Evolutionary conservation across 2,888 invertebrate species (phyloP).

Genomic region (Cacoxenus indagator): DNA sequence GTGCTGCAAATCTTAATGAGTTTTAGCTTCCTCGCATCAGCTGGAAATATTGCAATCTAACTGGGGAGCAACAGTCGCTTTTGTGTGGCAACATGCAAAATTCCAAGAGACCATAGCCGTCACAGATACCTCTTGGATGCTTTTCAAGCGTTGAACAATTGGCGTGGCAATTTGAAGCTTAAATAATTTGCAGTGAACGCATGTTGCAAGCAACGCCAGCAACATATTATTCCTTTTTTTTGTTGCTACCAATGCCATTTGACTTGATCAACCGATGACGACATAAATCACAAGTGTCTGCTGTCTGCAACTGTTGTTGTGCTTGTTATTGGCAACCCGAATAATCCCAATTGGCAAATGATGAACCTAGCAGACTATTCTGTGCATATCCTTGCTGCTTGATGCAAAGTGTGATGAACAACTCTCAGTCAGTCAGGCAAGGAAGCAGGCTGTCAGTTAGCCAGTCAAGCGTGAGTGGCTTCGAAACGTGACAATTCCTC

Average conservation of each 20-base stretch:
- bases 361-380: too few relatives aligned
- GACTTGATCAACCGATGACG: too few relatives aligned
- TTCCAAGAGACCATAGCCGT: neutral
- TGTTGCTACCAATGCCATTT: too few relatives aligned
- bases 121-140: neutral
- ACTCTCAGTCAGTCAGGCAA: neutral
- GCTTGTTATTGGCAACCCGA: too few relatives aligned
- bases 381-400: too few relatives aligned
- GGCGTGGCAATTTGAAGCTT: neutral
- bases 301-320: too few relatives aligned
- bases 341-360: too few relatives aligned
- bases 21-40: neutral
- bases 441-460: neutral
- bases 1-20: conserved; percentile 20
- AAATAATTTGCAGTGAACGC: neutral
- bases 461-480: neutral
- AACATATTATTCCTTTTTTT: neutral
- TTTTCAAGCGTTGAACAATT: neutral
- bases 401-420: too few relatives aligned
- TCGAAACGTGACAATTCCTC: conserved; percentile 13
- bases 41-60: conserved; percentile 26
- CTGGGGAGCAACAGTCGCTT: conserved; percentile 10
- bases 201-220: neutral
- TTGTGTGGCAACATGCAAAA: conserved; percentile 5
- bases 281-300: too few relatives aligned